Conservation (phyloP, 2,113 vertebrate genomes). For the Junco hyemalis region DNA sequence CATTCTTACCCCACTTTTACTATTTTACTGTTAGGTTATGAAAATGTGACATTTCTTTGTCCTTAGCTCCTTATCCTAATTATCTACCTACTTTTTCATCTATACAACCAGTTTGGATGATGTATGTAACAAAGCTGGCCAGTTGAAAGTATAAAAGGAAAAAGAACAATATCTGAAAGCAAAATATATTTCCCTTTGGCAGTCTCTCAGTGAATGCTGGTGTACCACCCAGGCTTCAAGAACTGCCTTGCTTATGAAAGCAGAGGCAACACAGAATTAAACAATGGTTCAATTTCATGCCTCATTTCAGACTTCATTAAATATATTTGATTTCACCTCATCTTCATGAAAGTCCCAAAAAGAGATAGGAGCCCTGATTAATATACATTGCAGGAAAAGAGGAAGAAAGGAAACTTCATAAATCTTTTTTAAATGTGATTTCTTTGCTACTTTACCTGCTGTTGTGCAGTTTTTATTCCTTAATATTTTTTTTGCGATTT, state of each 20-base stretch:
- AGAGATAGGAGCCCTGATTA: not conserved
- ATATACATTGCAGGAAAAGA: not conserved
- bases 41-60: not conserved
- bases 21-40: not conserved
- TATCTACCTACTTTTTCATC: not conserved
- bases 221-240: conserved; percentile 32
- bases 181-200: not conserved
- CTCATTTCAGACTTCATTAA: conserved; percentile 50
- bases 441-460: not conserved
- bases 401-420: not conserved
- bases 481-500: not conserved
- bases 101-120: not conserved
- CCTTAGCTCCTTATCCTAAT: not conserved
- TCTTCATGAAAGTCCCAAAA: conserved; percentile 10
- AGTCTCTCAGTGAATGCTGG: not conserved
- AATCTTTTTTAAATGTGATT: not conserved
- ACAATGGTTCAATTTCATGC: conserved; percentile 51
- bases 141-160: not conserved
- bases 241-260: conserved; percentile 9
- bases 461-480: not conserved
- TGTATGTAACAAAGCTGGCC: not conserved
- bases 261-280: conserved; percentile 12
- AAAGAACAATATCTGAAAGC: not conserved
- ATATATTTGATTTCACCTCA: conserved; percentile 37
- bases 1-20: not conserved